A percentile compares a stretch with the other conserved stretches of the same genome.
phyloP scores from a whole-genome alignment of 2,888 invertebrate species.

The Drosophila robusta region DNA sequence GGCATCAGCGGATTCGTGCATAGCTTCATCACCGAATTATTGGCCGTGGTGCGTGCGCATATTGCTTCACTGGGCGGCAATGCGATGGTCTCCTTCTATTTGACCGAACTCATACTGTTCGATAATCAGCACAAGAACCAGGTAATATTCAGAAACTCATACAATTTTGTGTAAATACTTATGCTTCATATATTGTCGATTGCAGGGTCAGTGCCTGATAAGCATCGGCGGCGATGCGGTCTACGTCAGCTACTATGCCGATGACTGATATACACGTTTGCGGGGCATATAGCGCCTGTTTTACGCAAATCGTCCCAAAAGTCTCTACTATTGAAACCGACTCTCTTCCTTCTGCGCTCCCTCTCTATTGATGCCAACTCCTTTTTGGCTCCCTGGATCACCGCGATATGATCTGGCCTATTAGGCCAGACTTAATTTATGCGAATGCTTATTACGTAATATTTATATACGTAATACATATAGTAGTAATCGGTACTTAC shows the following conservation, averaged over 20 bases:
- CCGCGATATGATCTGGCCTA: constrained; percentile 9
- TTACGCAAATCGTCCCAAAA: constrained; percentile 82
- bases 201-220: constrained; percentile 97
- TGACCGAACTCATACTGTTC: constrained; percentile 95
- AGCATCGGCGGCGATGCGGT: constrained; percentile 98
- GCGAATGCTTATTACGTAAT: constrained; percentile 12
- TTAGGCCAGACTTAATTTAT: constrained; percentile 13
- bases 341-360: constrained; percentile 32
- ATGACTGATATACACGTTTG: constrained; percentile 85
- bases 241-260: constrained; percentile 89
- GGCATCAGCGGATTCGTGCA: constrained; percentile 98
- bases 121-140: constrained; percentile 98
- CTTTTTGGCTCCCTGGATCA: neutral
- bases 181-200: constrained; percentile 59
- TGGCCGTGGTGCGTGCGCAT: constrained; percentile 97
- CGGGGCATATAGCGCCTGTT: constrained; percentile 84
- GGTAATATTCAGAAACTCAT: constrained; percentile 86
- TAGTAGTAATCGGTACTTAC: constrained; percentile 13
- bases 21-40: constrained; percentile 95
- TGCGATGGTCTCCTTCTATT: constrained; percentile 96
- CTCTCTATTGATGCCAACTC: constrained; percentile 30
- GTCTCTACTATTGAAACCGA: constrained; percentile 72
- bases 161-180: neutral
- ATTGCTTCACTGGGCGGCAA: constrained; percentile 97
- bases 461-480: constrained; percentile 19